phyloP scores from a whole-genome alignment of 2,888 invertebrate species.

The Hipparchia sbordonii region DNA sequence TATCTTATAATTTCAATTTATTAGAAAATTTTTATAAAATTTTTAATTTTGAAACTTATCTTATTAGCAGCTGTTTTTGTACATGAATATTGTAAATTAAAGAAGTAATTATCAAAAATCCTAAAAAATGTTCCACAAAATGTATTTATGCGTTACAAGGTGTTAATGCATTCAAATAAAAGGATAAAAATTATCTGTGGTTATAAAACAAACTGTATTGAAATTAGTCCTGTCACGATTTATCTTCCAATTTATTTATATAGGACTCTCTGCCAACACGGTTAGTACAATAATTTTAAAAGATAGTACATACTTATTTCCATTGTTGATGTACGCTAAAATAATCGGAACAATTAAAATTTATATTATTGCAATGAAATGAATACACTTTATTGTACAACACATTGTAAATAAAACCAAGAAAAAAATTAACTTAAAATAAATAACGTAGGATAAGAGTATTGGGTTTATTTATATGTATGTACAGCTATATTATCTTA shows the following conservation, averaged over 20 bases:
- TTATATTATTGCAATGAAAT: no score
- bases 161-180: constrained; percentile 41
- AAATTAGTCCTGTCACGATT: constrained; percentile 43
- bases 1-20: no score
- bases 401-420: no score
- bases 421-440: no score
- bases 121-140: constrained; percentile 8
- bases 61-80: background rate
- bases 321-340: constrained; percentile 11
- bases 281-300: constrained; percentile 46
- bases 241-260: constrained; percentile 43
- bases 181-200: constrained; percentile 35
- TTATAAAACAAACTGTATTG: constrained; percentile 42
- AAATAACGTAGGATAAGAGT: no score
- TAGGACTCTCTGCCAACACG: constrained; percentile 29
- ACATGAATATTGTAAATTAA: background rate
- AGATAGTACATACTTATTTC: constrained; percentile 41
- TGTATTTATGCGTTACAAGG: constrained; percentile 28
- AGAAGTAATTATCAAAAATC: background rate
- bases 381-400: no score
- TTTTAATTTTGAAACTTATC: no score
- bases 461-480: background rate
- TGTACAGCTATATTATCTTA: background rate
- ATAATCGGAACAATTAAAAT: background rate
- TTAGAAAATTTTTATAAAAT: no score